Evolutionary conservation across 2,113 vertebrate genomes (phyloP).

Genomic region (Dinomys branickii): DNA sequence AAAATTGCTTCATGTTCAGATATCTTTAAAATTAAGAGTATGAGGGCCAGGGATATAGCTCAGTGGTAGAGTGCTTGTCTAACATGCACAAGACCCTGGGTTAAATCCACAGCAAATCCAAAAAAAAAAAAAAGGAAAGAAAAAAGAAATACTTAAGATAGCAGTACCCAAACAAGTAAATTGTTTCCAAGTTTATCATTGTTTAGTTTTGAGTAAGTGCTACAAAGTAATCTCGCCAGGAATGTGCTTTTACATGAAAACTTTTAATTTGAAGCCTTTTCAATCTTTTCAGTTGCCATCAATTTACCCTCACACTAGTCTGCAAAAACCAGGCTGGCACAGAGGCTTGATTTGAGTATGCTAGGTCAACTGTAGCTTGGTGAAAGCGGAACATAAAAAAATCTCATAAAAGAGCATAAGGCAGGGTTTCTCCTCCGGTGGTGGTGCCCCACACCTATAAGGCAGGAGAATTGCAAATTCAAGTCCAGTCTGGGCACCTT

Average conservation of each 20-base stretch:
- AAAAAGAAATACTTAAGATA: not conserved
- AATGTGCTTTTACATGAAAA: constrained; percentile 48
- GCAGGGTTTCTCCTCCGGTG: not conserved
- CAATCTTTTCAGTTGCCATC: constrained; percentile 6
- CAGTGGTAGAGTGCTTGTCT: not conserved
- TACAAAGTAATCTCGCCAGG: constrained; percentile 20
- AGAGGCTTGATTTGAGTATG: constrained; percentile 36
- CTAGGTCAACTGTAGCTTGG: constrained; percentile 4
- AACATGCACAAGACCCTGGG: not conserved
- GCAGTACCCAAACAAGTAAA: not conserved
- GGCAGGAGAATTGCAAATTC: not conserved
- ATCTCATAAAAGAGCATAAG: not conserved
- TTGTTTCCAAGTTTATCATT: constrained; percentile 31
- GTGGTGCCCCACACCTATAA: not conserved
- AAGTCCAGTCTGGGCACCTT: not conserved
- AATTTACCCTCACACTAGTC: not conserved
- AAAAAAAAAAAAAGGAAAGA: not conserved
- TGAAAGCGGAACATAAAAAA: constrained; percentile 50
- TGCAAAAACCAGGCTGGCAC: not conserved
- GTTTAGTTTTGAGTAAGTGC: constrained; percentile 42
- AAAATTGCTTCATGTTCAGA: constrained; percentile 35
- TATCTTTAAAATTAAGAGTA: constrained; percentile 44
- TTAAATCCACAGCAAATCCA: not conserved
- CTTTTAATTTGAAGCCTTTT: constrained; percentile 29
- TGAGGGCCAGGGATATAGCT: not conserved